Percentiles rank a stretch among this genome's conserved stretches.
These are phyloP conservation scores for Eidolon helvum DNA, from an alignment of 2,113 vertebrate genomes.

Conservation along the genomic window DNA sequence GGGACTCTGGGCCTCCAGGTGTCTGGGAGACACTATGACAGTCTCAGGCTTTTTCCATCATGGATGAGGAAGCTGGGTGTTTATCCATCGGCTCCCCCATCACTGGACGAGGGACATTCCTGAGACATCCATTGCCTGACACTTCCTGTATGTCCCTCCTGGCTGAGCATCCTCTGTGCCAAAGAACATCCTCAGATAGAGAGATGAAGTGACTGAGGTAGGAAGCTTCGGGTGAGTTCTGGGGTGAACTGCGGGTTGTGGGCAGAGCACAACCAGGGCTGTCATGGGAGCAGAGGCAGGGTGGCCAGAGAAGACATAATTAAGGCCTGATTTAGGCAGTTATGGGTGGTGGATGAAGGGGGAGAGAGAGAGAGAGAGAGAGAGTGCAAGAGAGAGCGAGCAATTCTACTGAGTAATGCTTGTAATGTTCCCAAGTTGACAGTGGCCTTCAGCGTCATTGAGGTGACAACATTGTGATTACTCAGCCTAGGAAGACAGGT, in stretches of 20 bases:
- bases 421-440: neutral
- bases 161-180: neutral
- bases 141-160: fast-evolving
- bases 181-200: neutral
- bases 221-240: neutral
- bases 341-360: too few species aligned
- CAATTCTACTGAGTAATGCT: neutral
- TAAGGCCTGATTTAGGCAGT: neutral
- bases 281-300: too few species aligned
- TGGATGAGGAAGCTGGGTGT: neutral
- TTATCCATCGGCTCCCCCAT: neutral
- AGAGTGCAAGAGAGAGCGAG: too few species aligned
- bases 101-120: neutral
- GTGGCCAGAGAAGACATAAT: neutral
- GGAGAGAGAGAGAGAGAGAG: neutral
- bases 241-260: neutral
- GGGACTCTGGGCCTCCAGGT: neutral
- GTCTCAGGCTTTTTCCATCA: neutral
- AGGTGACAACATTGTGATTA: neutral
- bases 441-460: neutral
- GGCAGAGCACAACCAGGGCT: neutral
- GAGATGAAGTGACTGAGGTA: neutral
- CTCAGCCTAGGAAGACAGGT: neutral
- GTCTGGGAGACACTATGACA: neutral
- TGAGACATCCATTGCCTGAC: neutral